Percentiles rank a stretch among this genome's conserved stretches.
Conservation (phyloP, 2,888 invertebrate species). For the Coecobrya sp. region DNA sequence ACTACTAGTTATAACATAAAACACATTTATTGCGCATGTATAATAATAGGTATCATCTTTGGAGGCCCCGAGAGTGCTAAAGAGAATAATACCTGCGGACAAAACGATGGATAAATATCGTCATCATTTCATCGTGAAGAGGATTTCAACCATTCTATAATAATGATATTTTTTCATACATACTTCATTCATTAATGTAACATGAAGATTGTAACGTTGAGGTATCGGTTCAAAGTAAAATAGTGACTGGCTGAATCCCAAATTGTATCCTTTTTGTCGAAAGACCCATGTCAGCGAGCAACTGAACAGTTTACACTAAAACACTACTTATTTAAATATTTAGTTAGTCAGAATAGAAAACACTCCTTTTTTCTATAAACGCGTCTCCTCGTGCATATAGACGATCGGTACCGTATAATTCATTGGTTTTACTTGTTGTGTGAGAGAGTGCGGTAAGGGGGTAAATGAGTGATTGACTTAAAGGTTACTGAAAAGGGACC, state of each 20-base stretch:
- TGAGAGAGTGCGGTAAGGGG: background rate
- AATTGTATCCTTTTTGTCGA: background rate
- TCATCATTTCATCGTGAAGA: constrained; percentile 17
- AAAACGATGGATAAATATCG: constrained; percentile 21
- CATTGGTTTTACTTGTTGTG: constrained; percentile 26
- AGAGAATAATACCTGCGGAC: constrained; percentile 41
- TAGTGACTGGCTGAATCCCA: background rate
- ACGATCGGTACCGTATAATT: background rate
- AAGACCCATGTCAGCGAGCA: constrained; percentile 1
- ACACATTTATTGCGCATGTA: constrained; percentile 19
- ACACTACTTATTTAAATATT: constrained; percentile 69
- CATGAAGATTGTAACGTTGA: constrained; percentile 1
- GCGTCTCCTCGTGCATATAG: background rate
- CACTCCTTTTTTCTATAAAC: constrained; percentile 62
- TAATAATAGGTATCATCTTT: constrained; percentile 12
- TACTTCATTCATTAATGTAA: constrained; percentile 37
- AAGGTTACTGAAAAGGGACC: constrained; percentile 72
- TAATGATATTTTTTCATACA: constrained; percentile 2
- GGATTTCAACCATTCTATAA: constrained; percentile 30
- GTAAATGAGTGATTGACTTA: constrained; percentile 67
- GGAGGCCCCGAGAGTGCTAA: background rate
- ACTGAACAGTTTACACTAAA: constrained; percentile 29
- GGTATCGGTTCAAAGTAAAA: background rate
- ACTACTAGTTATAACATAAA: constrained; percentile 8
- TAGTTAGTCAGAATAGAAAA: constrained; percentile 66